phyloP scores from a whole-genome alignment of 1,140 invertebrate genomes.

The Pteromalus puparum region DNA sequence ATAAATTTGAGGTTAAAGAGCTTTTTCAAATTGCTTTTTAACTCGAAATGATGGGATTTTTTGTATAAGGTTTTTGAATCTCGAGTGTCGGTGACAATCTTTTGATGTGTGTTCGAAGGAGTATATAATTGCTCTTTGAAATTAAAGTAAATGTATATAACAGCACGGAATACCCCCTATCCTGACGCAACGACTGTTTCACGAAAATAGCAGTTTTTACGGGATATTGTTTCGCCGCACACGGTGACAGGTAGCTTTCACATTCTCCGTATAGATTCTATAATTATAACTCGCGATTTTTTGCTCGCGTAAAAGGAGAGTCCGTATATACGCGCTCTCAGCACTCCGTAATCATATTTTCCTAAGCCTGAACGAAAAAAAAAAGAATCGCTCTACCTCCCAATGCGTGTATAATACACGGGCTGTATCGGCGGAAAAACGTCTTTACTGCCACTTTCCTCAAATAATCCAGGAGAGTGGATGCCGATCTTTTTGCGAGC shows the following conservation, averaged over 20 bases:
- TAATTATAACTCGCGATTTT: slow-evolving; percentile 20
- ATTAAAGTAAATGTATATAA: no score
- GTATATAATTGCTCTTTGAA: no score
- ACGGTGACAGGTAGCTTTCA: slow-evolving; percentile 21
- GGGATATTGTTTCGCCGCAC: not conserved
- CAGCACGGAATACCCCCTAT: not conserved
- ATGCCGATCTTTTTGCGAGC: no score
- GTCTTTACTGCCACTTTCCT: not conserved
- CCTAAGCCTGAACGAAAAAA: not conserved
- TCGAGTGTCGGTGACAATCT: not conserved
- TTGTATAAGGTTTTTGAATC: not conserved
- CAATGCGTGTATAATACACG: not conserved
- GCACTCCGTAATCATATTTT: not conserved
- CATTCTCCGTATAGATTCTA: slow-evolving; percentile 21
- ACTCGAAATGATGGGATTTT: not conserved
- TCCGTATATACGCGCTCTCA: no score
- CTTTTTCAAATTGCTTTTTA: not conserved
- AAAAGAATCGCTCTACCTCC: not conserved
- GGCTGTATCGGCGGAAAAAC: not conserved
- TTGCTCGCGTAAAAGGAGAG: not conserved
- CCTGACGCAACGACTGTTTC: not conserved
- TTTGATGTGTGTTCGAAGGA: no score
- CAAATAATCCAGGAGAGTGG: not conserved
- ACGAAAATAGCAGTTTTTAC: not conserved
- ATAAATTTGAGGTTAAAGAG: not conserved